A percentile compares a stretch with the other conserved stretches of the same genome.
Evolutionary conservation across 2,113 vertebrate species (phyloP).

Genomic region (Cinclus cinclus): DNA sequence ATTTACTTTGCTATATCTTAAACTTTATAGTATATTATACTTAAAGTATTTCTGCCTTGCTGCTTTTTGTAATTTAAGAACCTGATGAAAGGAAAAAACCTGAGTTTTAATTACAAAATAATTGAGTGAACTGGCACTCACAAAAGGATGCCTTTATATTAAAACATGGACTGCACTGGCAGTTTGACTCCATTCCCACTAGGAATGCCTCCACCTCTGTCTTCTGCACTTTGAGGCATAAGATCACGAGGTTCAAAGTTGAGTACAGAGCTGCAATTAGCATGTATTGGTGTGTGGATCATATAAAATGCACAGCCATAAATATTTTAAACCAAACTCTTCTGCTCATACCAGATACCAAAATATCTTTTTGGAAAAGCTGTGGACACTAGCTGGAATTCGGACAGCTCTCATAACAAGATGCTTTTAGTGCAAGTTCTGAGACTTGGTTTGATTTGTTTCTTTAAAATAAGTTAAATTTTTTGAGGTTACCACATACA

Average conservation of each 20-base stretch:
- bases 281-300: rapidly evolving
- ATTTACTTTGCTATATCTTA: background rate
- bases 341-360: background rate
- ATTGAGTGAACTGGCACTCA: background rate
- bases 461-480: background rate
- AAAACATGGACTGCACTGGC: background rate
- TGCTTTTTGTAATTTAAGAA: background rate
- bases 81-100: background rate
- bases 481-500: background rate
- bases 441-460: background rate
- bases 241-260: background rate
- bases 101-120: background rate
- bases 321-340: background rate
- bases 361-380: background rate
- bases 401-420: background rate
- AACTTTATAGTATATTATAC: background rate
- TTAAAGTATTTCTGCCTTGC: background rate
- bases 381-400: background rate
- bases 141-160: background rate
- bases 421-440: background rate
- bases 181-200: background rate
- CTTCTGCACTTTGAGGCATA: background rate
- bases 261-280: background rate
- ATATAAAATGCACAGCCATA: background rate
- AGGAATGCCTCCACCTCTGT: background rate